phyloP scores from a whole-genome alignment of 2,113 vertebrate species.

The Aptenodytes forsteri region DNA sequence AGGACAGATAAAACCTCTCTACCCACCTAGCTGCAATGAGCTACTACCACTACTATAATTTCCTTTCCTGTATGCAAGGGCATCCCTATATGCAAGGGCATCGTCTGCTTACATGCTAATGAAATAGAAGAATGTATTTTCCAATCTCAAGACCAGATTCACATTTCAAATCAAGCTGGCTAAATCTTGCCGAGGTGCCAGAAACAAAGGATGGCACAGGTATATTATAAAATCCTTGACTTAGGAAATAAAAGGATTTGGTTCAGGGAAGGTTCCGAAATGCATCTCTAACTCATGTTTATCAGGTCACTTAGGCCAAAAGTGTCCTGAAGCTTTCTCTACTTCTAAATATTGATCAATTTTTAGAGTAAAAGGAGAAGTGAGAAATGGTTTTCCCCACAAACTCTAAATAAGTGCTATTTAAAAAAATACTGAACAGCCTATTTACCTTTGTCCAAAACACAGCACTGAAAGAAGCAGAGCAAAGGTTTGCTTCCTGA shows the following conservation, averaged over 20 bases:
- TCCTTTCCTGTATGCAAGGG: not conserved
- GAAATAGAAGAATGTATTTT: not conserved
- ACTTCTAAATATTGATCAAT: not conserved
- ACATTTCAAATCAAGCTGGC: not conserved
- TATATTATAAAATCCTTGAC: not conserved
- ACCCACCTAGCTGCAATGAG: not conserved
- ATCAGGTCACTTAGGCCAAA: not conserved
- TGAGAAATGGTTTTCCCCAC: not conserved
- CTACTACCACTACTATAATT: not conserved
- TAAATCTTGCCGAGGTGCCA: not conserved
- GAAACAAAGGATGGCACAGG: not conserved
- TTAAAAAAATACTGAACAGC: not conserved
- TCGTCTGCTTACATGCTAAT: not conserved
- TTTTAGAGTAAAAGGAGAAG: not conserved
- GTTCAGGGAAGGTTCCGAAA: not conserved
- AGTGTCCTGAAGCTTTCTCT: not conserved
- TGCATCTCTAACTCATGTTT: not conserved
- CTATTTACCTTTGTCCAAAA: not conserved
- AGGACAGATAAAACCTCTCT: not conserved
- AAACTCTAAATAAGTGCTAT: not conserved
- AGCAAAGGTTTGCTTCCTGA: not conserved
- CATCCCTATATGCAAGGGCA: not conserved
- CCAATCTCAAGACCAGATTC: not conserved
- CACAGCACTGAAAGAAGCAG: not conserved
- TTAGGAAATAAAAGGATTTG: not conserved